These are phyloP conservation scores for Gonioctena quinquepunctata DNA, from an alignment of 1,140 invertebrate species.

Conservation along the genomic window DNA sequence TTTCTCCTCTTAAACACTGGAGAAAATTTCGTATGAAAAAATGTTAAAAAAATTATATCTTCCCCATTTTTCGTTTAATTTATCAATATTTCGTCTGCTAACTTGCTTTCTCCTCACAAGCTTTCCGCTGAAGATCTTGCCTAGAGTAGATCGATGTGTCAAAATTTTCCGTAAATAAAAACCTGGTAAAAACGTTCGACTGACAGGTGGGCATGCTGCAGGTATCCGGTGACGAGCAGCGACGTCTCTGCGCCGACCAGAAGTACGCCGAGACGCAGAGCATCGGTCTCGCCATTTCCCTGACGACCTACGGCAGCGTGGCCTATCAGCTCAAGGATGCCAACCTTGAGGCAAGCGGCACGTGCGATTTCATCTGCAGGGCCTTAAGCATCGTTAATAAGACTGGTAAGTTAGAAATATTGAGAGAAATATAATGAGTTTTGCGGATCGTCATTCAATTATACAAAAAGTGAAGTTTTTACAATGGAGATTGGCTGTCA, in stretches of 20 bases:
- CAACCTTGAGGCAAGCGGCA: constrained; percentile 75
- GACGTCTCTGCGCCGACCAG: constrained; percentile 68
- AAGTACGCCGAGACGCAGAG: constrained; percentile 49
- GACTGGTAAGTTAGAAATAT: constrained; percentile 69
- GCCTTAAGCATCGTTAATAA: constrained; percentile 75
- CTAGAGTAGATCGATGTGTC: neutral
- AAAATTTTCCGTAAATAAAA: neutral
- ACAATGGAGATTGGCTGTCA: no score
- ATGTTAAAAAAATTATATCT: no score
- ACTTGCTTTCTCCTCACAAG: neutral
- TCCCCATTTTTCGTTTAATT: no score
- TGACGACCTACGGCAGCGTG: constrained; percentile 75
- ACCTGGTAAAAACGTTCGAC: neutral
- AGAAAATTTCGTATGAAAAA: no score
- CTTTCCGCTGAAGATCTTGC: neutral
- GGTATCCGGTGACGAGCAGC: constrained; percentile 76
- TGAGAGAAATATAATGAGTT: neutral
- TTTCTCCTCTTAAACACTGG: no score
- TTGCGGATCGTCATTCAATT: neutral
- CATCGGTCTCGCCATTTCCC: constrained; percentile 62
- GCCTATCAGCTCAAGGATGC: constrained; percentile 82
- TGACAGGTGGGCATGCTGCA: constrained; percentile 55
- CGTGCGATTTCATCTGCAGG: constrained; percentile 76
- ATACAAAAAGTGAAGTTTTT: neutral
- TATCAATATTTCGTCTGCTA: no score